Evolutionary conservation across 2,797 vertebrate genomes (phyloP).

Genomic region (Neomorphus geoffroyi): DNA sequence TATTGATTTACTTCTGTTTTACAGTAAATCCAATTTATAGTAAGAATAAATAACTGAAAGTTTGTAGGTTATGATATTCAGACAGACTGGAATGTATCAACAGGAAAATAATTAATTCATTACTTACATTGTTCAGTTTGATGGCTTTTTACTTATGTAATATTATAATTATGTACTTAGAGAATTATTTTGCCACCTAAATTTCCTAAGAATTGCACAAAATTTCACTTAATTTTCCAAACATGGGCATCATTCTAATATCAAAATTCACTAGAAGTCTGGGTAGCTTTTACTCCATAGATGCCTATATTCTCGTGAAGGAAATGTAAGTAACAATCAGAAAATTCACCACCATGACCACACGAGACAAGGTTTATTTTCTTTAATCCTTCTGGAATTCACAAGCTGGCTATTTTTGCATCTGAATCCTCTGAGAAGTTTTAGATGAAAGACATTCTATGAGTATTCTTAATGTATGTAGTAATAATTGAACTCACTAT

Average conservation of each 20-base stretch:
- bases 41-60: not conserved
- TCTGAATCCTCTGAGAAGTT: not conserved
- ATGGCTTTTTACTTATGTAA: not conserved
- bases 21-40: not conserved
- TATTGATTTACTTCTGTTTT: not conserved
- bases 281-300: not conserved
- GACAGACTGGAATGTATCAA: not conserved
- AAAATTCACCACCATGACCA: not conserved
- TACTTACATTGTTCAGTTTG: not conserved
- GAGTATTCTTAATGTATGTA: not conserved
- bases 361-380: not conserved
- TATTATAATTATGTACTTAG: not conserved
- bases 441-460: not conserved
- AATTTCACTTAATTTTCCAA: not conserved
- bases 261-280: not conserved
- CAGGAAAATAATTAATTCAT: not conserved
- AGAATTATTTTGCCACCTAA: not conserved
- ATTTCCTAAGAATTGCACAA: not conserved
- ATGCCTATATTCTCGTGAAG: not conserved
- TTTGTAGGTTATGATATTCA: not conserved
- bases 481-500: not conserved
- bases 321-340: not conserved
- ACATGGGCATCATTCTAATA: rapidly evolving
- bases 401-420: not conserved
- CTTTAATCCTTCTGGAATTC: not conserved